Conservation (phyloP, 2,888 invertebrate species). For the Hyles lineata region DNA sequence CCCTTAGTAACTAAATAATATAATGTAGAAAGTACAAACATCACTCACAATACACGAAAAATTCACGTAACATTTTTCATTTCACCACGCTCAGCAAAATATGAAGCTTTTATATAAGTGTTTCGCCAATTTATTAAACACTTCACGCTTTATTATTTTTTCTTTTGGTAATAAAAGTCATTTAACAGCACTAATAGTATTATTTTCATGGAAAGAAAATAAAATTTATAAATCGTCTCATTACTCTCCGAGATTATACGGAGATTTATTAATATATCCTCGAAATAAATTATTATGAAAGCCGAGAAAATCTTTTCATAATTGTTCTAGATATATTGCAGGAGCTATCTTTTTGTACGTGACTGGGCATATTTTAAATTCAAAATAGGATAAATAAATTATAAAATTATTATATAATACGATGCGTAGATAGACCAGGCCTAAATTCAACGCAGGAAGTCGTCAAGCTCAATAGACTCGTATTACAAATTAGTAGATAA, state of each 20-base stretch:
- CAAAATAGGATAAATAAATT: too few relatives aligned
- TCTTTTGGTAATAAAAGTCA: background rate
- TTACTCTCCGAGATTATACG: background rate
- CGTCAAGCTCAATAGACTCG: too few relatives aligned
- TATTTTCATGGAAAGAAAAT: background rate
- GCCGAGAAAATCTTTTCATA: background rate
- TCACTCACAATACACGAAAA: background rate
- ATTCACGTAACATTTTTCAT: background rate
- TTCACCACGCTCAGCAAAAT: background rate
- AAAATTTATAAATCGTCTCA: constrained; percentile 3
- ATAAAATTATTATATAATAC: too few relatives aligned
- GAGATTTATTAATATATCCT: background rate
- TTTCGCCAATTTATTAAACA: constrained; percentile 3
- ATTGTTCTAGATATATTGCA: too few relatives aligned
- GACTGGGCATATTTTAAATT: too few relatives aligned
- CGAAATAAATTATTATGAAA: background rate
- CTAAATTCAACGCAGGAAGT: too few relatives aligned
- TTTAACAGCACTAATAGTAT: background rate
- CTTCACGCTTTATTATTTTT: background rate
- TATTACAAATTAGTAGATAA: too few relatives aligned
- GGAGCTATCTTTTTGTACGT: too few relatives aligned
- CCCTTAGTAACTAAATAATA: too few relatives aligned
- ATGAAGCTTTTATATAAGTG: background rate
- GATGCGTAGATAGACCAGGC: too few relatives aligned
- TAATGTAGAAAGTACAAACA: background rate